Evolutionary conservation across 2,113 vertebrate genomes (phyloP), one percentile per base, ranked within the genome.

Genomic region (Rallus limicola): DNA sequence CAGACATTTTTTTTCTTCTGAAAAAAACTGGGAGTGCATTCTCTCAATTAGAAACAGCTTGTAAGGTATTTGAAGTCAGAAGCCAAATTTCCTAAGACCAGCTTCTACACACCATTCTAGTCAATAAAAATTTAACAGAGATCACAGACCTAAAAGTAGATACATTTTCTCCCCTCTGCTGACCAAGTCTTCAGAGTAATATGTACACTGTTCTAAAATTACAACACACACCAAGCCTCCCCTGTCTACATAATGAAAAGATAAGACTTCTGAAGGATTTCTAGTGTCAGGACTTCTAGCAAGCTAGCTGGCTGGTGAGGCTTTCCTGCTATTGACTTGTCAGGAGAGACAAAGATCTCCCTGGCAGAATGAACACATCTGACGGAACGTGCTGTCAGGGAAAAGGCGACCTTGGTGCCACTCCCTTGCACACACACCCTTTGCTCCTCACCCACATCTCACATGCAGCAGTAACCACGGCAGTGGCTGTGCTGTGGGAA

Each of bases 401-500:
- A 20, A 83, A 33, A 74, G 7, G n/a, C 59, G 18, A 9, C 2
- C 0, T 25, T 24, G n/a, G 55, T 81, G 56, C 69, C 81, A 23
- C 18, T 31, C 29, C 36, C 38, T 69, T 36, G 36, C 36, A 36
- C 36, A 36, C 36, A 36, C 9, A 36, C 16, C 29, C 48, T 67
- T 53, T 5, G 5, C 44, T 77, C 53, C 42, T 77, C 48, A 64
- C 33, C 17, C 56, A 15, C 26, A 8, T 10, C 25, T 62, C 34
- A 15, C 3, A 42, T 21, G 5, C 38, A 60, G 7, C 38, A 8
- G 0, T 16, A 42, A 13, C 4, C 20, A 18, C 4, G 0, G 56
- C 31, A 26, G 74, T 5, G 44, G 31, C 10, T 44, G 53, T 20
- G 38, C 6, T 4, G 18, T 9, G 33, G 16, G 33, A 88, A n/a